Evolutionary conservation across 1,140 invertebrate genomes (phyloP), one percentile per base, ranked within the genome.

Genomic region (Drosophila navojoa): DNA sequence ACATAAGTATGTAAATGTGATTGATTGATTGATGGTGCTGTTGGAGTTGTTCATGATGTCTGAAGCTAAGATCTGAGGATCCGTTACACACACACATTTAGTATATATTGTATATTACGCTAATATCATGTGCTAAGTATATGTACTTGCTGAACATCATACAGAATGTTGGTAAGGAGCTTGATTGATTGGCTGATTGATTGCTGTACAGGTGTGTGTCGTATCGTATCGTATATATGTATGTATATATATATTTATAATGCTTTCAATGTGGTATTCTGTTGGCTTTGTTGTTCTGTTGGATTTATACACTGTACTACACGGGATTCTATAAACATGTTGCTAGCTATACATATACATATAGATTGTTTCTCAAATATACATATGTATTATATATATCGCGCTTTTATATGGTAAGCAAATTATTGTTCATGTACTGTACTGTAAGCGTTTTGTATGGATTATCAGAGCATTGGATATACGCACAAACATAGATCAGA

Each of bases 271-370:
- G 32, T 54, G 62, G 7, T 25, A n/a, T 35, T 63, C 22, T 49
- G 32, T 7, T 49, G 25, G 40, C 19, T 54, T n/a, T 49, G 44
- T 7, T 49, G 38, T 52, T 57, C 53, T 80, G 71, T 80, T 76
- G 66, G 68, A 16, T 54, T 55, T 81, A 35, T 75, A 59, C 76
- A 54, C 62, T 66, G 76, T 70, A 86, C 77, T 85, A 80, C 61
- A 77, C 79, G 58, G 60, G 78, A 35, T 42, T 62, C 59, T 69
- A 74, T 72, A 81, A 54, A 87, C 73, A 91, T 90, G 90, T 91
- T 91, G 90, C 90, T 91, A 87, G 90, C 90, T 91, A 86, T 91
- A 91, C 90, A 91, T 90, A 82, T 62, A 72, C 80, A 57, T 11
- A 40, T 35, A 35, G 7, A 35, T 15, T 45, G n/a, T 45, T 45